Percentiles rank a stretch among this genome's conserved stretches.
phyloP scores from a whole-genome alignment of 2,888 invertebrate species.

The Orthonychiurus folsomi region DNA sequence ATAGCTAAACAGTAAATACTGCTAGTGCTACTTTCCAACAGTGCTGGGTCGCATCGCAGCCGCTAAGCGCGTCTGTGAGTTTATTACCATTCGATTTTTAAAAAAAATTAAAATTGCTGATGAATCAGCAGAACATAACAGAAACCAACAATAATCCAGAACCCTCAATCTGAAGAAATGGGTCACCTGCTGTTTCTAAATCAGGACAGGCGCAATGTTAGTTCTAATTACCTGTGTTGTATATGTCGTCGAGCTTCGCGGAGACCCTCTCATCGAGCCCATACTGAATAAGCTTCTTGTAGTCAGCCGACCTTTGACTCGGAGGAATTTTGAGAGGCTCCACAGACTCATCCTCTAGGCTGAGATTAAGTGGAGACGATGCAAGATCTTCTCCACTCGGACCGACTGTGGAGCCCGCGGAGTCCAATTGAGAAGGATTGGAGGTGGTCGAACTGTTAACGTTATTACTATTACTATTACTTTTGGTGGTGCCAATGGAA shows the following conservation, averaged over 20 bases:
- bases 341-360: conserved; percentile 35
- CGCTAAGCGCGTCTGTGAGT: too few species aligned
- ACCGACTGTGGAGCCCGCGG: conserved; percentile 15
- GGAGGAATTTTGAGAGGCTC: conserved; percentile 37
- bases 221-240: conserved; percentile 80
- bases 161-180: too few species aligned
- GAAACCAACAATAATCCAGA: too few species aligned
- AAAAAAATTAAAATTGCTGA: too few species aligned
- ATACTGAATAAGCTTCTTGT: conserved; percentile 87
- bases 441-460: conserved; percentile 12
- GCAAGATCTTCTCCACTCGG: conserved; percentile 2
- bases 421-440: conserved; percentile 11
- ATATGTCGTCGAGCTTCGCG: conserved; percentile 91
- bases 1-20: too few species aligned
- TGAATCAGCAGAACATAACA: too few species aligned
- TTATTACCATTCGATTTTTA: too few species aligned
- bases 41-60: too few species aligned
- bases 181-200: too few species aligned
- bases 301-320: conserved; percentile 60
- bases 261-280: conserved; percentile 91
- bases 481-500: conserved; percentile 17
- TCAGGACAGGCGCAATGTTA: too few species aligned
- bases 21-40: too few species aligned
- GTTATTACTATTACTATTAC: conserved; percentile 1
- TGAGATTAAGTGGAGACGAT: conserved; percentile 5